These are phyloP conservation scores for human DNA, from an alignment of 2,113 vertebrate genomes.

Conservation along the genomic window GRCh38 chr14:100149501-100150000, in stretches of 20 bases:
- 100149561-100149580: constrained; percentile 96
- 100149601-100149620: constrained; percentile 90
- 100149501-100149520: constrained; percentile 97
- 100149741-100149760: no score
- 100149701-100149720: constrained; percentile 93
- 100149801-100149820: not conserved
- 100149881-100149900: no score
- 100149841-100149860: no score
- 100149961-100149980: not conserved
- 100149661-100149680: constrained; percentile 93
- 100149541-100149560: constrained; percentile 96
- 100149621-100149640: constrained; percentile 90
- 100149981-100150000: not conserved
- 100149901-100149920: not conserved
- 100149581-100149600: constrained; percentile 98
- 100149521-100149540: constrained; percentile 98
- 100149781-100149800: not conserved
- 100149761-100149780: no score
- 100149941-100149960: no score
- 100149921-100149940: not conserved
- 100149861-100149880: fast-evolving
- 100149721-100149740: not conserved
- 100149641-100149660: constrained; percentile 96
- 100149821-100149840: not conserved
- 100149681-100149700: constrained; percentile 96